Evolutionary conservation across 2,888 invertebrate genomes (phyloP), one percentile per base, ranked within the genome.

Genomic region (Microctonus brassicae): DNA sequence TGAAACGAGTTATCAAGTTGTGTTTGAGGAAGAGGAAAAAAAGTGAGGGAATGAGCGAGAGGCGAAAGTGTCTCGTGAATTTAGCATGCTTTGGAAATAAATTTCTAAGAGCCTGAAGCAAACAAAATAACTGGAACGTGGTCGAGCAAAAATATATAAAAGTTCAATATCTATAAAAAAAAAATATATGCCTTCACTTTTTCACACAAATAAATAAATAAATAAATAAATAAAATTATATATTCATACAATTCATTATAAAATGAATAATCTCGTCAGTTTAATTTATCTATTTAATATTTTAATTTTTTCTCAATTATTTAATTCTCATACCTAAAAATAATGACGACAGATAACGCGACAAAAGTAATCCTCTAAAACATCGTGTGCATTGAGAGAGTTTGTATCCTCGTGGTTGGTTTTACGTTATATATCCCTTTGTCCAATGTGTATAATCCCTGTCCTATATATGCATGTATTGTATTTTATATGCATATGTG

Each of bases 361-460:
- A 17, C 17, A 47, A 17, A 72, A 63, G 52, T 52, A 68, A 68
- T 68, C 60, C 47, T 47, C 17, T 47, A 47, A 47, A 47, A 47
- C 47, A 7, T 47, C 47, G 17, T 68, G 53, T 64, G 13, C 39
- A 29, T 20, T 64, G 57, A 55, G 17, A 55, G 61, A n/a, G n/a
- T n/a, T 61, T 53, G 17, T 20, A 60, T 47, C 29, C 47, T 58
- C 67, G 33, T 58, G 67, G 67, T 52, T 58, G 67, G 67, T 52
- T 57, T 66, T 70, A 73, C 58, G 69, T 78, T 77, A 80, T 74
- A 78, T 78, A 78, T 79, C 76, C 47, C 80, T 78, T 78, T 78
- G 77, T 77, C 76, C 74, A 69, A 47, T 47, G 47, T 69, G 75
- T 69, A 70, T 69, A 78, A 78, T 80, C n/a, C n/a, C n/a, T n/a